Evolutionary conservation across 2,888 invertebrate genomes (phyloP).

Genomic region (Erannis defoliaria): DNA sequence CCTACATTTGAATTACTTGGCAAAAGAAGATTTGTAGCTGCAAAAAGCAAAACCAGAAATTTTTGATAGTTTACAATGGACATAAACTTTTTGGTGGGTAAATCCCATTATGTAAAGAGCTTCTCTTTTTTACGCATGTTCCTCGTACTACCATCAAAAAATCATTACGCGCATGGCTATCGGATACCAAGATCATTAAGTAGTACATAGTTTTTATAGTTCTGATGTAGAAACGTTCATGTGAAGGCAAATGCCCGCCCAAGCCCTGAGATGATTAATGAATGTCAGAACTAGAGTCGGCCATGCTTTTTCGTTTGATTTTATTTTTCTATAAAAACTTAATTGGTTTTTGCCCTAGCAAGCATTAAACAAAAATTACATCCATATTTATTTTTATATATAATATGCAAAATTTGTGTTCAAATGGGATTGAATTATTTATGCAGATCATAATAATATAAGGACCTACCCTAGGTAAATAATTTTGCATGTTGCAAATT

Average conservation of each 20-base stretch:
- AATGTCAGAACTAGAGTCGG: slow-evolving; percentile 73
- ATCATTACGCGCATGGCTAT: slow-evolving; percentile 27
- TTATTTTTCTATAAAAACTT: slow-evolving; percentile 8
- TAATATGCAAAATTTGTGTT: too few species aligned
- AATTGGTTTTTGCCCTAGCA: slow-evolving; percentile 13
- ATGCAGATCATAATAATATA: too few species aligned
- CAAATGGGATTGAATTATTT: too few species aligned
- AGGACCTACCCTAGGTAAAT: too few species aligned
- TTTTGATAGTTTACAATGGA: neutral
- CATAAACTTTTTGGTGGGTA: neutral
- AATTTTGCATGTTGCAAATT: too few species aligned
- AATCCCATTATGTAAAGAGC: neutral
- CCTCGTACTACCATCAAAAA: slow-evolving; percentile 35
- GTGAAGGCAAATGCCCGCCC: slow-evolving; percentile 63
- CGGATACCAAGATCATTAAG: slow-evolving; percentile 23
- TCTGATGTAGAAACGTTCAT: slow-evolving; percentile 22
- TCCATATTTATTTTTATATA: too few species aligned
- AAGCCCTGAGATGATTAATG: slow-evolving; percentile 78
- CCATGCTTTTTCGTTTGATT: slow-evolving; percentile 59
- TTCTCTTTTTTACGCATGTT: neutral
- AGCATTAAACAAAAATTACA: neutral
- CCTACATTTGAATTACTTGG: neutral
- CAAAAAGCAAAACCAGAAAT: neutral
- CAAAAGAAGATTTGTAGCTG: neutral
- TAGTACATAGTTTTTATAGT: slow-evolving; percentile 31